Evolutionary conservation across 1,140 invertebrate species (phyloP).

Genomic region (Tetranychus cinnabarinus): DNA sequence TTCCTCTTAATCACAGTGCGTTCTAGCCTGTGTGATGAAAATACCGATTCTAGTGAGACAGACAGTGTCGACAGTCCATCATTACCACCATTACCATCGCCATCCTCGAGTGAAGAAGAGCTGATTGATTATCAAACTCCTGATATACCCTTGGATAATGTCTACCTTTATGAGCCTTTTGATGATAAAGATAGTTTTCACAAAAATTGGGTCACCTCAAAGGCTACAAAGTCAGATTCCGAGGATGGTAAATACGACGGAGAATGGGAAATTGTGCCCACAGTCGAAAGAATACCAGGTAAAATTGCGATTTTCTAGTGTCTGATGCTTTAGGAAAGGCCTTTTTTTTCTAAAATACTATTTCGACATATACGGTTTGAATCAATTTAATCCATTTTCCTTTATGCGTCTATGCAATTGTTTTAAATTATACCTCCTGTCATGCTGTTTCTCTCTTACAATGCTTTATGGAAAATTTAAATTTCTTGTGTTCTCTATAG

Average conservation of each 20-base stretch:
- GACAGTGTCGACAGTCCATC: too few relatives aligned
- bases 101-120: background rate
- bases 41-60: too few relatives aligned
- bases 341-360: background rate
- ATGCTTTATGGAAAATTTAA: too few relatives aligned
- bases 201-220: slow-evolving; percentile 6
- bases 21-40: too few relatives aligned
- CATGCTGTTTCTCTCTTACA: too few relatives aligned
- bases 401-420: background rate
- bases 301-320: background rate
- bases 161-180: slow-evolving; percentile 9
- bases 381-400: background rate
- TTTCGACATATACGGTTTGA: background rate
- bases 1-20: too few relatives aligned
- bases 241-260: slow-evolving; percentile 10
- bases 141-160: background rate
- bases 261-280: slow-evolving; percentile 3
- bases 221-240: slow-evolving; percentile 5
- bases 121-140: slow-evolving; percentile 1
- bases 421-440: too few relatives aligned
- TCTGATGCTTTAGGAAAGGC: background rate
- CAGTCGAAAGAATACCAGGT: slow-evolving; percentile 4
- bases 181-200: slow-evolving; percentile 1
- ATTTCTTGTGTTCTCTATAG: too few relatives aligned
- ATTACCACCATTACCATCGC: too few relatives aligned